Conservation (phyloP, 2,113 vertebrate genomes). For the Danio rerio region DNA sequence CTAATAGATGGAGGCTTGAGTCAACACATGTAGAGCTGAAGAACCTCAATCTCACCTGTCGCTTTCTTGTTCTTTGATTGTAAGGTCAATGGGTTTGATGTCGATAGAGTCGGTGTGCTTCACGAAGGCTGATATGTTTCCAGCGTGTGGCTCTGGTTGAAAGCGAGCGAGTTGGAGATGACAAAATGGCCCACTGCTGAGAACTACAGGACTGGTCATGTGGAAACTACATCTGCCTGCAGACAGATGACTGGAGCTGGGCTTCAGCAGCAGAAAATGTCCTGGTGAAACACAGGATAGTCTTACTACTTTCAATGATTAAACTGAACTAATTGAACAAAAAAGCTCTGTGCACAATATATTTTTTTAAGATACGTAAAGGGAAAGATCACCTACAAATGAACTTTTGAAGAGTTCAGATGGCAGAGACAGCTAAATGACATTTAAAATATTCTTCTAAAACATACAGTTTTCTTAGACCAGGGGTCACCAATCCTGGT, state of each 20-base stretch:
- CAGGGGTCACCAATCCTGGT: no score
- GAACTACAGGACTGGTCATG: constrained; percentile 73
- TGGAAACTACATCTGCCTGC: constrained; percentile 70
- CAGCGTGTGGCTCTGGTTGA: constrained; percentile 59
- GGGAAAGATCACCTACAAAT: no score
- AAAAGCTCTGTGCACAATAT: background rate
- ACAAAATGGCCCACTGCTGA: constrained; percentile 64
- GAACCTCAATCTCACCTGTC: constrained; percentile 62
- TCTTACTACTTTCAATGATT: background rate
- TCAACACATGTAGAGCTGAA: background rate
- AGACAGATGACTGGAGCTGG: constrained; percentile 47
- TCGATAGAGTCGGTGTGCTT: constrained; percentile 55
- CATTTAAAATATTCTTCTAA: no score
- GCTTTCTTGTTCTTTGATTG: constrained; percentile 34
- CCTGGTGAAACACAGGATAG: constrained; percentile 61
- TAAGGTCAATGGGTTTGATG: constrained; percentile 54
- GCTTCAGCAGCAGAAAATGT: constrained; percentile 74
- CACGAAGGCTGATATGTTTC: constrained; percentile 72
- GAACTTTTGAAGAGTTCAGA: no score
- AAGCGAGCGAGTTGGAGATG: constrained; percentile 69
- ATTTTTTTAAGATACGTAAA: background rate
- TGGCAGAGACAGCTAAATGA: no score
- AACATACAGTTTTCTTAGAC: no score
- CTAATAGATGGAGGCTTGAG: background rate
- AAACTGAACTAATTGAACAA: background rate